Evolutionary conservation across 2,888 invertebrate genomes (phyloP).

Genomic region (Drosophila limbata): DNA sequence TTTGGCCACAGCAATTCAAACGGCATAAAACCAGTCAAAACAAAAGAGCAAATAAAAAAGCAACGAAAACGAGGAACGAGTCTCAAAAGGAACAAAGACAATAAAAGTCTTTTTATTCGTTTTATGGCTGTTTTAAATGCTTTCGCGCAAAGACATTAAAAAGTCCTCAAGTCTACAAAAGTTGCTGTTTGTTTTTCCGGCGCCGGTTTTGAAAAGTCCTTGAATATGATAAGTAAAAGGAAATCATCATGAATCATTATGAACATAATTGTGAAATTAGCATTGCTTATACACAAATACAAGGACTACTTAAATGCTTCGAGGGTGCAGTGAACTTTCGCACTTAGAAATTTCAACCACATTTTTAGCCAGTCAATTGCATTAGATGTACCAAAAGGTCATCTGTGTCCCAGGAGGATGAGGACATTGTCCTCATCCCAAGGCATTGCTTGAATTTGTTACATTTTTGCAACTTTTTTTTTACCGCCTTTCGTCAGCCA

Average conservation of each 20-base stretch:
- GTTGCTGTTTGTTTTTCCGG: constrained; percentile 42
- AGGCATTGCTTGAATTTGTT: background rate
- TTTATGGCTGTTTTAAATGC: constrained; percentile 71
- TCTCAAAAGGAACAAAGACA: constrained; percentile 51
- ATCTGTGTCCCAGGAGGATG: background rate
- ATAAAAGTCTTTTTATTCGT: constrained; percentile 53
- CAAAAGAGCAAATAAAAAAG: background rate
- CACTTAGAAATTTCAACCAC: background rate
- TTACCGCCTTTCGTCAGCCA: background rate
- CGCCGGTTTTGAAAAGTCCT: constrained; percentile 25
- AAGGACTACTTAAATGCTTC: constrained; percentile 1
- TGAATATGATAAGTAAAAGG: constrained; percentile 32
- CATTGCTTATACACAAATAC: constrained; percentile 18
- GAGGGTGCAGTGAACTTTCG: constrained; percentile 38
- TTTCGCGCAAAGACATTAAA: constrained; percentile 65
- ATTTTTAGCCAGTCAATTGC: constrained; percentile 24
- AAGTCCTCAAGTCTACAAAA: constrained; percentile 62
- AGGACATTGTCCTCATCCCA: constrained; percentile 19
- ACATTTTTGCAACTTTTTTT: constrained; percentile 44
- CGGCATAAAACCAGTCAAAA: background rate
- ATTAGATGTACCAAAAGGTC: constrained; percentile 32
- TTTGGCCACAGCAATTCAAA: constrained; percentile 15
- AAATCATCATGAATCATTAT: constrained; percentile 59
- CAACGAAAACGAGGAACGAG: constrained; percentile 9
- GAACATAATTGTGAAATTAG: constrained; percentile 59